phyloP scores from a whole-genome alignment of 2,797 vertebrate species.

The Erethizon dorsatum region DNA sequence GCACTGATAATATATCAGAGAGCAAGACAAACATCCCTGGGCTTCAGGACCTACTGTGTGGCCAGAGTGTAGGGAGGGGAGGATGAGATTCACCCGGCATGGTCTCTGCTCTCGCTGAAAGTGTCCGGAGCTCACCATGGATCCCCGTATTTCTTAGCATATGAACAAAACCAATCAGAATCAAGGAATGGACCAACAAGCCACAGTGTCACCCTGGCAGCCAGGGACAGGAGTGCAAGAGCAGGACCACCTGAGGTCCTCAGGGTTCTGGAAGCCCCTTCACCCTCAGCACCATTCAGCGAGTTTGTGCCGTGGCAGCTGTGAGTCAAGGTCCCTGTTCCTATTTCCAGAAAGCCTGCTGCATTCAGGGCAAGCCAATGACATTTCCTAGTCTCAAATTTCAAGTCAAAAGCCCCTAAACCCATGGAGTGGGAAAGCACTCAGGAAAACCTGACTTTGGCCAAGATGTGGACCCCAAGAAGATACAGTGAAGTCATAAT shows the following conservation, averaged over 20 bases:
- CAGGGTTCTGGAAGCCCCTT: neutral
- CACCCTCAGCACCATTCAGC: neutral
- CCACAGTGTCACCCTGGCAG: neutral
- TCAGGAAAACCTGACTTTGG: neutral
- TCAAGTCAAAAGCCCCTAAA: neutral
- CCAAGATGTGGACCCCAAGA: neutral
- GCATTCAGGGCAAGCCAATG: too few relatives aligned
- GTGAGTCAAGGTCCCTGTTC: neutral
- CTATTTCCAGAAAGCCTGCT: neutral
- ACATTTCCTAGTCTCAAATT: neutral
- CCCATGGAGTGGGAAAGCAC: neutral
- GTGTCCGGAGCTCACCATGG: neutral
- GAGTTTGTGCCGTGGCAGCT: neutral
- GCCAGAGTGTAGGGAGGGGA: neutral
- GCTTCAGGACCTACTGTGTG: rapidly evolving
- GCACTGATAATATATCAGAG: neutral
- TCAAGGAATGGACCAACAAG: neutral
- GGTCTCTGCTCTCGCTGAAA: neutral
- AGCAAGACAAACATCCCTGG: neutral
- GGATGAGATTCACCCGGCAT: neutral
- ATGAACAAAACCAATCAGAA: neutral
- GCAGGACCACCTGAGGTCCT: neutral
- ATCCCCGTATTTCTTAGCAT: neutral
- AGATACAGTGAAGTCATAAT: neutral
- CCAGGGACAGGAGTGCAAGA: neutral